Evolutionary conservation across 2,113 vertebrate species (phyloP), one percentile per base, ranked within the genome.

Genomic region (Antennarius striatus): DNA sequence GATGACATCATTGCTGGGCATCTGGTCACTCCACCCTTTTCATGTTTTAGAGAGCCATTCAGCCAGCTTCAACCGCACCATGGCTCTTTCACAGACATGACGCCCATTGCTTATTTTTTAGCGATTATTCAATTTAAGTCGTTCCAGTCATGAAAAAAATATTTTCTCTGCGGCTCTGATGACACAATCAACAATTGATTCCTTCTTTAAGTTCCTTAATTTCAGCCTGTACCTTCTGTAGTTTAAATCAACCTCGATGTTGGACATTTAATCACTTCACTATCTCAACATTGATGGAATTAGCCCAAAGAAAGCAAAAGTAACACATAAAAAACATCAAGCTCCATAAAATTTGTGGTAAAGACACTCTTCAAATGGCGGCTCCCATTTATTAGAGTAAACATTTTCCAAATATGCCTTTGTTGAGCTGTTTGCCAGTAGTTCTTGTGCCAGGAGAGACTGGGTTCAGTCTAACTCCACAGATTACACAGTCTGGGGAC

Each of bases 1-100:
- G 89, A 93, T 93, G 90, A 92, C 88, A 88, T 93, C 90, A 93
- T 80, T 36, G 63, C 56, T 56, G 43, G 80, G 84, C 87, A 77
- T 89, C 80, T 88, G 80, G 85, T 82, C 79, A 85, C 83, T 83
- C 88, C 90, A 83, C 86, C 86, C 79, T 81, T 83, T 81, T 55
- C 73, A 84, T 82, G 82, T 86, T 86, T 88, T 80, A 84, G 81
- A 84, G 80, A 64, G 56, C 75, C 65, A 79, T 88, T 86, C 72
- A 87, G 63, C 77, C 56, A 17, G 45, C 63, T 17, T 65, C 32
- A 15, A 50, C 57, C 17, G 50, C 72, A 81, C 86, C 75, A 65
- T 58, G 61, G 69, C 50, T 56, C 81, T 81, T 85, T 90, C 61
- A 80, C 69, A 75, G 81, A 79, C 72, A 12, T 85, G 80, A 85